These are phyloP conservation scores for Agonopterix subpropinquella DNA, from an alignment of 2,888 invertebrate species.

Conservation along the genomic window DNA sequence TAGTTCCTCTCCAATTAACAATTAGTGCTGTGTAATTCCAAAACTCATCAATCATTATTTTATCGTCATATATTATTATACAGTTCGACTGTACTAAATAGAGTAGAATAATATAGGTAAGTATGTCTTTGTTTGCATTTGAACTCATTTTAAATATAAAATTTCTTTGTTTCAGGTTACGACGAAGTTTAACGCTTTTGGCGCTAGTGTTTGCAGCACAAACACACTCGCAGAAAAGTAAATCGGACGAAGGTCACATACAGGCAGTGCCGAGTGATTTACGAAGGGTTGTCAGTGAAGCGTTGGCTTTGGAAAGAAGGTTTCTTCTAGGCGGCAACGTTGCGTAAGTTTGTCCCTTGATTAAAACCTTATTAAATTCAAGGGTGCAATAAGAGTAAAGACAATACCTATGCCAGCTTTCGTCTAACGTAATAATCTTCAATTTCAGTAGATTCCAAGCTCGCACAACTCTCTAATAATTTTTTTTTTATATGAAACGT, in stretches of 20 bases:
- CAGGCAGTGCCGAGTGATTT: constrained; percentile 66
- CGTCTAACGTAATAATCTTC: too few relatives aligned
- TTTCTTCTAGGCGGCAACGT: constrained; percentile 54
- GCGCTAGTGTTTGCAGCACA: constrained; percentile 32
- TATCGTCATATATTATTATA: too few relatives aligned
- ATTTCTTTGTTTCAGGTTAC: constrained; percentile 50
- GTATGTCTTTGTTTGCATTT: background rate
- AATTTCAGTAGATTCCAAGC: too few relatives aligned
- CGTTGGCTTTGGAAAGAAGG: constrained; percentile 58
- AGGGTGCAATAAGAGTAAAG: too few relatives aligned
- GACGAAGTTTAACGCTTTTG: constrained; percentile 49
- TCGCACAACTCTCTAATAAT: too few relatives aligned
- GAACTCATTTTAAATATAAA: too few relatives aligned
- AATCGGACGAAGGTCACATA: constrained; percentile 42
- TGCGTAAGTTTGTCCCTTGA: constrained; percentile 39
- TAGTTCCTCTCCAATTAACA: too few relatives aligned
- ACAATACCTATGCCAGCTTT: too few relatives aligned
- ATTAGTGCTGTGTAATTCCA: too few relatives aligned
- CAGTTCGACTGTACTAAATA: background rate
- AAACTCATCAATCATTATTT: too few relatives aligned
- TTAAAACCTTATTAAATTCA: too few relatives aligned
- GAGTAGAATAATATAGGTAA: background rate
- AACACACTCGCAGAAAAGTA: constrained; percentile 44
- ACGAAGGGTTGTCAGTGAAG: constrained; percentile 60
- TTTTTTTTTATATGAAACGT: too few relatives aligned